These are phyloP conservation scores for Agelaius phoeniceus DNA, from an alignment of 2,113 vertebrate genomes.

Conservation along the genomic window DNA sequence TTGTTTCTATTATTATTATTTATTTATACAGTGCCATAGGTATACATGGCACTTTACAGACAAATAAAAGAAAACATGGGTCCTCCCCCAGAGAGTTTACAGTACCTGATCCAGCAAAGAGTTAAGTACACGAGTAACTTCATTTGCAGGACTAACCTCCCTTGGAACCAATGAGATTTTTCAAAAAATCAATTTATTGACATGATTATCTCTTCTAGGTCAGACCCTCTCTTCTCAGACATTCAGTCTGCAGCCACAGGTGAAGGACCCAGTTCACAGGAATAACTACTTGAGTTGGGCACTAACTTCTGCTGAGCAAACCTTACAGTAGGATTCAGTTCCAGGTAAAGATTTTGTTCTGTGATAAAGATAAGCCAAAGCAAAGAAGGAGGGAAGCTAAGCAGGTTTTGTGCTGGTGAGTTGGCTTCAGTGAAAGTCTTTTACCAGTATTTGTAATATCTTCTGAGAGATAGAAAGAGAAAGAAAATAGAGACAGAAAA, in stretches of 20 bases:
- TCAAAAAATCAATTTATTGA: not conserved
- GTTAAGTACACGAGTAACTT: not conserved
- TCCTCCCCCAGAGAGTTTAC: slow-evolving; percentile 47
- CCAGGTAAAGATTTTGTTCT: not conserved
- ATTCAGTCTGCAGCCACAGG: not conserved
- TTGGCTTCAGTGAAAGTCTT: not conserved
- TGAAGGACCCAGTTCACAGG: not conserved
- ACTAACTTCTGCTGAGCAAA: not conserved
- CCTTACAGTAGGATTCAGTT: not conserved
- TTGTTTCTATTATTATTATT: slow-evolving; percentile 66
- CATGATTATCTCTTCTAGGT: not conserved
- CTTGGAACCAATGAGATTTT: not conserved
- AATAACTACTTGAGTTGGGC: not conserved
- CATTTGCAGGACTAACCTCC: not conserved
- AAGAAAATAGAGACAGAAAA: not conserved
- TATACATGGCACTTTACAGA: slow-evolving; percentile 63
- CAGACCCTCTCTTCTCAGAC: not conserved
- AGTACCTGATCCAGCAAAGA: not conserved
- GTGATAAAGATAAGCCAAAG: not conserved
- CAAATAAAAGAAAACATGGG: slow-evolving; percentile 52
- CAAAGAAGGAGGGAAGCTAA: not conserved
- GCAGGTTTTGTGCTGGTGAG: not conserved
- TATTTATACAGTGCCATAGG: slow-evolving; percentile 54
- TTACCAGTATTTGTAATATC: not conserved
- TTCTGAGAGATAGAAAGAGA: not conserved